phyloP scores from a whole-genome alignment of 2,113 vertebrate genomes.

The Anser brachyrhynchus region DNA sequence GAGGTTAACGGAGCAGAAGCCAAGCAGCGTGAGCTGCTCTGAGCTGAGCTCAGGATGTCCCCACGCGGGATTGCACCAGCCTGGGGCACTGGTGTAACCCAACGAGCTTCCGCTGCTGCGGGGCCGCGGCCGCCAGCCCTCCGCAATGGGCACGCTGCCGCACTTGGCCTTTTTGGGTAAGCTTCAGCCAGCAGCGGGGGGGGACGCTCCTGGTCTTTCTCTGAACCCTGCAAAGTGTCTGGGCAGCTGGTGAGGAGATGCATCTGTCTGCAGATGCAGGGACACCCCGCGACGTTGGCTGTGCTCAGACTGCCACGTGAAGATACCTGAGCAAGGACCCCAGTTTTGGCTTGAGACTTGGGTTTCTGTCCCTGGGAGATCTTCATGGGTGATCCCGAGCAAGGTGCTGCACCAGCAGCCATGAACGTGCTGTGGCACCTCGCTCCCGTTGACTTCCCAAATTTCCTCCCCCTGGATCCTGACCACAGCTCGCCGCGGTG shows the following conservation, averaged over 20 bases:
- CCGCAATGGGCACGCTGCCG: rapidly evolving
- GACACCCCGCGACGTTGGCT: rapidly evolving
- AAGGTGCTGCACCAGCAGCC: neutral
- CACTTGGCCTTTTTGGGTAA: neutral
- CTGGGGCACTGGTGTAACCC: neutral
- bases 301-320: neutral
- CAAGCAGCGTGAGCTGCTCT: neutral
- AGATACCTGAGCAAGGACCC: neutral
- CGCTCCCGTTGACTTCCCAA: neutral
- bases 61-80: neutral
- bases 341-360: neutral
- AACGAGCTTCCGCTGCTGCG: neutral
- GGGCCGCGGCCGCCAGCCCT: neutral
- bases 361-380: rapidly evolving
- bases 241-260: neutral
- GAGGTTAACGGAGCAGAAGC: neutral
- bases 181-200: neutral
- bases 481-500: rapidly evolving
- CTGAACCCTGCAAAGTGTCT: rapidly evolving
- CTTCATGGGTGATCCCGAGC: rapidly evolving
- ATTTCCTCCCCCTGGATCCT: neutral
- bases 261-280: neutral
- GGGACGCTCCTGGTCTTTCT: neutral
- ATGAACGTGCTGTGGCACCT: rapidly evolving
- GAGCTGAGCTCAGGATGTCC: neutral